Evolutionary conservation across 2,888 invertebrate genomes (phyloP).

Genomic region (Cheilosia vernalis): DNA sequence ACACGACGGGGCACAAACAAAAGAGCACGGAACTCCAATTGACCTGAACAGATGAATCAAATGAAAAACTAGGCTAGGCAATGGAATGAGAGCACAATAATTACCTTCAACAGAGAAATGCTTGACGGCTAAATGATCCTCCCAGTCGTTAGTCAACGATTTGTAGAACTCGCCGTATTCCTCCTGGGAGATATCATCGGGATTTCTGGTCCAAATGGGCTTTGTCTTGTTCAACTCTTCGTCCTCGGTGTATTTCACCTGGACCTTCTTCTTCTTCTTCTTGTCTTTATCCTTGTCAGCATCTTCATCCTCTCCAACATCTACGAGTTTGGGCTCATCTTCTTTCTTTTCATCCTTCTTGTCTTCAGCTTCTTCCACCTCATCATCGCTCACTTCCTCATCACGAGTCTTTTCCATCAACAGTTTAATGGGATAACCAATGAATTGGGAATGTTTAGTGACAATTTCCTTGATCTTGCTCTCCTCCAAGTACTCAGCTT

Average conservation of each 20-base stretch:
- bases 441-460: slow-evolving; percentile 98
- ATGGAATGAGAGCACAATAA: slow-evolving; percentile 89
- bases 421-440: slow-evolving; percentile 97
- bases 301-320: slow-evolving; percentile 86
- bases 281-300: slow-evolving; percentile 88
- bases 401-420: slow-evolving; percentile 96
- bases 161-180: slow-evolving; percentile 99
- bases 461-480: slow-evolving; percentile 96
- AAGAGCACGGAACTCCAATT: slow-evolving; percentile 96
- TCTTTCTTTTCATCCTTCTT: slow-evolving; percentile 85
- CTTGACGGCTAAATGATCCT: slow-evolving; percentile 97
- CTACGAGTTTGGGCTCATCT: slow-evolving; percentile 85
- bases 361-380: slow-evolving; percentile 91
- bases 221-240: slow-evolving; percentile 99
- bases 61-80: not conserved
- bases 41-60: slow-evolving; percentile 83
- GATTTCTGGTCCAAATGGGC: slow-evolving; percentile 98
- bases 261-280: slow-evolving; percentile 98
- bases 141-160: slow-evolving; percentile 98
- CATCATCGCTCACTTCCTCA: slow-evolving; percentile 95
- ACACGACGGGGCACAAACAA: slow-evolving; percentile 96
- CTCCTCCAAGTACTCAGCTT: slow-evolving; percentile 95
- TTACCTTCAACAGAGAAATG: slow-evolving; percentile 95
- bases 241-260: slow-evolving; percentile 98
- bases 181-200: slow-evolving; percentile 97